Evolutionary conservation across 2,888 invertebrate species (phyloP), one percentile per base, ranked within the genome.

Genomic region (Chloroclysta siterata): DNA sequence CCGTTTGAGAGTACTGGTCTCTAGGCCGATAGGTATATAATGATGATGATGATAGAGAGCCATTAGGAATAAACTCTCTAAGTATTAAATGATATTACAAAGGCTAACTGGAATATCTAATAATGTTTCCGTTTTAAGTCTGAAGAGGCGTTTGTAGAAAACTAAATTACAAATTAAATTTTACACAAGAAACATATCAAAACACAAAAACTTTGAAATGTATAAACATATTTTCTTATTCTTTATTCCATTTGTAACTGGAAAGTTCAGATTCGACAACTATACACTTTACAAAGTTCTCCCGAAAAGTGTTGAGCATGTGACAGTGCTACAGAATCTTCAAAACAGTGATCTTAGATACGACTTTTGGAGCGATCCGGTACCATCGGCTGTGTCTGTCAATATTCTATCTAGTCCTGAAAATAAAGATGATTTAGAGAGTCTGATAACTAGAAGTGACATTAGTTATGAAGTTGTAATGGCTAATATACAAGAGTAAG

Each of bases 281-380:
- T 81, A 83, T 60, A 77, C 80, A 14, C 89, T 95, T 11, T 95
- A 93, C 69, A 89, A 94, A 72, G 80, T 94, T 5, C 74, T 79
- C 2, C 94, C 95, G 0, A 76, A 81, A 47, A 89, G 82, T 57
- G 69, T 76, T 0, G 77, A 81, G 0, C 93, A 95, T 55, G 74
- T 94, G 53, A 79, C 85, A 33, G 72, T 90, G 2, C 80, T 95
- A 2, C 85, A 87, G 72, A 70, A 87, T 11, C 73, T 94, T 59
- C 88, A 93, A 72, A 66, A 79, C 69, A 70, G 75, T 63, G 89
- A 78, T 79, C 74, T 70, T 74, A 86, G 66, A 68, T 91, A 63
- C 64, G 92, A 81, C 80, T 93, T 84, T 62, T 90, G 78, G 84
- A 87, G 77, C 73, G 86, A 74, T 64, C 92, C 75, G 54, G 78